Evolutionary conservation across 2,888 invertebrate species (phyloP), one percentile per base, ranked within the genome.

Genomic region (Steinernema carpocapsae): DNA sequence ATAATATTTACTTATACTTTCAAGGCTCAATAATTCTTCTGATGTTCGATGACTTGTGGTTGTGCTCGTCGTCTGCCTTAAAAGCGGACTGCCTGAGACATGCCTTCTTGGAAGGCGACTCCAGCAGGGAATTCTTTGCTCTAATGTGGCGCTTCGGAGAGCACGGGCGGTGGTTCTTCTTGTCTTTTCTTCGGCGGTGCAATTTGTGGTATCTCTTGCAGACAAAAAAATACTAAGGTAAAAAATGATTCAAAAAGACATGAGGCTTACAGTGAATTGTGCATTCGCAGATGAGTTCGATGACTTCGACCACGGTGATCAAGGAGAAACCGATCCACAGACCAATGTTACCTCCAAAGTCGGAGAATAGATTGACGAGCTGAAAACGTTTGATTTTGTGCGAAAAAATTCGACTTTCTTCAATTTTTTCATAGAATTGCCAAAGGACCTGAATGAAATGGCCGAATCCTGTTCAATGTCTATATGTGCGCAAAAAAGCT

Each of bases 341-440:
- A 19, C 87, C 87, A 59, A 87, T 87, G 74, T 88, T 88, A 73
- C 87, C 87, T 42, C 87, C 87, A 52, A 87, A 85, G 71, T 88
- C 87, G 42, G 87, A 84, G 79, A 87, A 83, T 24, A 87, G 77
- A 76, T 88, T 87, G 64, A 85, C 85, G 22, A 87, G 72, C 87
- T 87, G 77, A 71, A 83, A 77, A 2, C 24, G n/a, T n/a, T n/a
- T n/a, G n/a, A n/a, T n/a, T n/a, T n/a, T n/a, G n/a, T n/a, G n/a
- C n/a, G n/a, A n/a, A n/a, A n/a, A n/a, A n/a, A n/a, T n/a, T n/a
- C n/a, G n/a, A n/a, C n/a, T n/a, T n/a, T n/a, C n/a, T n/a, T n/a
- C n/a, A n/a, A n/a, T n/a, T n/a, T n/a, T n/a, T n/a, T n/a, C n/a
- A n/a, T n/a, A n/a, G n/a, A n/a, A n/a, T n/a, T n/a, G n/a, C n/a